Conservation (phyloP, 1,140 invertebrate species). For the Lepidurus arcticus region DNA sequence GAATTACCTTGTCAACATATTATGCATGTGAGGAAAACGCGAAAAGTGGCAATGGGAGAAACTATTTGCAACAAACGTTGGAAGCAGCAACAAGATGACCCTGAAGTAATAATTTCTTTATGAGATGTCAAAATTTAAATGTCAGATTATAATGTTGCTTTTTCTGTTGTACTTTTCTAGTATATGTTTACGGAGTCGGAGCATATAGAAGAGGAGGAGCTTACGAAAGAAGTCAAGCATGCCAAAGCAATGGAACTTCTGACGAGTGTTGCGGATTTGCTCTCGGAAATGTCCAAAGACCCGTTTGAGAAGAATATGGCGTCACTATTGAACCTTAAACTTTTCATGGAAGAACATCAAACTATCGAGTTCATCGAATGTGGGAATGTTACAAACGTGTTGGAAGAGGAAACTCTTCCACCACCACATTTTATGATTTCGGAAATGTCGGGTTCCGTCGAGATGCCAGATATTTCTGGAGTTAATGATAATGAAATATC, state of each 20-base stretch:
- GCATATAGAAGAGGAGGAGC: background rate
- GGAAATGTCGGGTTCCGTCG: too few relatives aligned
- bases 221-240: constrained; percentile 5
- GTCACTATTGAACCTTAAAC: background rate
- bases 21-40: background rate
- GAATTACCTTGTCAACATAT: background rate
- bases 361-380: background rate
- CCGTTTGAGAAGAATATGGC: background rate
- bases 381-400: background rate
- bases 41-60: background rate
- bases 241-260: background rate
- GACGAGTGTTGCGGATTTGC: background rate
- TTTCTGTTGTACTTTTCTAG: background rate
- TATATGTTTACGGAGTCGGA: background rate
- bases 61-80: constrained; percentile 2
- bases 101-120: background rate
- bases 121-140: too few relatives aligned
- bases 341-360: background rate
- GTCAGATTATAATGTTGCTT: too few relatives aligned
- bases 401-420: background rate
- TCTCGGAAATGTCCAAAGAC: background rate
- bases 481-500: too few relatives aligned
- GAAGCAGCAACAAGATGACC: background rate
- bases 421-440: too few relatives aligned
- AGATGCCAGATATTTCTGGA: too few relatives aligned